These are phyloP conservation scores for Limonius californicus DNA, from an alignment of 1,140 invertebrate species.

Conservation along the genomic window DNA sequence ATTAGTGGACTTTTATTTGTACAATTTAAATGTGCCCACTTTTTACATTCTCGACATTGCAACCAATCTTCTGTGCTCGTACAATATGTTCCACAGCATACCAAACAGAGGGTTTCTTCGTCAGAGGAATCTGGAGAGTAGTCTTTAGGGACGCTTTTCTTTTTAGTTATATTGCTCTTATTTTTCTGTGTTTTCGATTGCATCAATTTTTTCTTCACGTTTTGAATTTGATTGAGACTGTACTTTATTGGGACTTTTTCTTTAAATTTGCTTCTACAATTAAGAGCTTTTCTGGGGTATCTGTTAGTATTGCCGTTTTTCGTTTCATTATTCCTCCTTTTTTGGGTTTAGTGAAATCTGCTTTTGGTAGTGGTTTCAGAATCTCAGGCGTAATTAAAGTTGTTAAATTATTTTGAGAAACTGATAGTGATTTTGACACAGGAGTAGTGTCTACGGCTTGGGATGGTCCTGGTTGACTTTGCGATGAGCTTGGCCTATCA, in stretches of 20 bases:
- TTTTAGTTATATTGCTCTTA: background rate
- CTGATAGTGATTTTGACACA: conserved; percentile 14
- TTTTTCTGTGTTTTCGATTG: too few relatives aligned
- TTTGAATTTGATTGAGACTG: too few relatives aligned
- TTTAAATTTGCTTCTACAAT: background rate
- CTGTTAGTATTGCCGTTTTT: background rate
- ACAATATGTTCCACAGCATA: background rate
- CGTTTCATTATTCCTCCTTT: background rate
- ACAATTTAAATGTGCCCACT: too few relatives aligned
- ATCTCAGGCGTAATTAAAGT: background rate
- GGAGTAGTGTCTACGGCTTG: conserved; percentile 6
- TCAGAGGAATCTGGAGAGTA: background rate
- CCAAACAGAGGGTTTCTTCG: background rate
- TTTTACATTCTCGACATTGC: background rate
- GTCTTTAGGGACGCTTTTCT: background rate
- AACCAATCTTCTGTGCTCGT: background rate
- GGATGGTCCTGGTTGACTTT: conserved; percentile 17
- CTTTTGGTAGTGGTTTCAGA: too few relatives aligned
- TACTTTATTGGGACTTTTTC: too few relatives aligned
- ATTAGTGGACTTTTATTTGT: background rate
- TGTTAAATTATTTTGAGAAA: conserved; percentile 14
- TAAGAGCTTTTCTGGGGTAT: background rate
- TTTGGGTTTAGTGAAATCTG: conserved; percentile 17
- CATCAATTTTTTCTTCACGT: too few relatives aligned
- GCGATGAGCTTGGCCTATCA: too few relatives aligned